Base-by-base conservation (phyloP, 2,888 invertebrate species). In the Apamea crenata region DNA sequence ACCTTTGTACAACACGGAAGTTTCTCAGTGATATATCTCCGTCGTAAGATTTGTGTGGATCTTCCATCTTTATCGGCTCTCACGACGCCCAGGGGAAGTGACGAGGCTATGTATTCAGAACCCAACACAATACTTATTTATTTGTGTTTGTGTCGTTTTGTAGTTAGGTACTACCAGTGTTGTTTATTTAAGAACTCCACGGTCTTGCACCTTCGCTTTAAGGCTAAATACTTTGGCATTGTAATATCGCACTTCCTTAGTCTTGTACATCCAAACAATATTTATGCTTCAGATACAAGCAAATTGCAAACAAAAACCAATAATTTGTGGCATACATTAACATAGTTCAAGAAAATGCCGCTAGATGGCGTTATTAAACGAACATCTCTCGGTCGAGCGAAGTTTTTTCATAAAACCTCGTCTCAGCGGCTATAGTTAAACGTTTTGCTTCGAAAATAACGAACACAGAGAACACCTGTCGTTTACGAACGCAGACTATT, bases 331-430 rank as follows among this genome's bases (percentile, higher is more conserved):
- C 59, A 61, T 82, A 70, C 40, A 77, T 74, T 79, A 83, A 40
- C n/a, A 63, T 81, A 87, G 67, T 81, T 81, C 40, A 61, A 44
- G 59, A 32, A 76, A 65, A 70, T 47, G n/a, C 63, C 72, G 44
- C 73, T 79, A 86, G 84, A 77, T 82, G 80, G 77, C 75, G 77
- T 25, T 78, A 78, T 74, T 75, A 84, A 75, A 76, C 67, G 40
- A 21, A 50, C 40, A 18, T 47, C n/a, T 65, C 84, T 61, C 21
- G 53, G 76, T 25, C 59, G 32, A 29, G 16, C 63, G 8, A 87
- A 88, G 82, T 87, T 86, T 86, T 79, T 86, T 88, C 84, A 86
- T 88, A 88, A 87, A 78, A 76, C 4, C 69, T 66, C 63, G n/a
- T 47, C 32, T 77, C 75, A 71, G 79, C 68, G 67, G 73, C 74